phyloP scores from a whole-genome alignment of 1,140 invertebrate species.

The Mycetomoellerius zeteki region DNA sequence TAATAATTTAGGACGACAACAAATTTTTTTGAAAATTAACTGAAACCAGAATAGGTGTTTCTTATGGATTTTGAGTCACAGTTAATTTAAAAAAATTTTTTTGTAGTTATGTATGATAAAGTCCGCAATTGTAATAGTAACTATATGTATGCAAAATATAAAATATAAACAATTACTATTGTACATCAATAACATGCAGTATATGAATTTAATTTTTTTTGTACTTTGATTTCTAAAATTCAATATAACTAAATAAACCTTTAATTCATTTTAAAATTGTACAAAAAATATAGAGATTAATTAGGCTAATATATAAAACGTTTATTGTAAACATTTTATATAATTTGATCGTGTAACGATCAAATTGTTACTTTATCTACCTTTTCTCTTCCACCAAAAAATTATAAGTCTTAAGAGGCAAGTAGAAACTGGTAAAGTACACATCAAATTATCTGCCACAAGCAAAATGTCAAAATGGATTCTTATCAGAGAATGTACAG shows the following conservation, averaged over 20 bases:
- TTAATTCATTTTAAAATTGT: neutral
- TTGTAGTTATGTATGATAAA: too few relatives aligned
- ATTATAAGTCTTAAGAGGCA: neutral
- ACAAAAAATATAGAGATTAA: neutral
- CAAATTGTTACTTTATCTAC: neutral
- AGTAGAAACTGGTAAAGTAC: neutral
- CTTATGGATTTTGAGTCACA: too few relatives aligned
- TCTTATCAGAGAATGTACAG: neutral
- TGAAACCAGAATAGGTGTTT: too few relatives aligned
- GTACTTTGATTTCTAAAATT: neutral
- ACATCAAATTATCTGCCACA: constrained; percentile 31
- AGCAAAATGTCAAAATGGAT: neutral
- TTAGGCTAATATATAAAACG: too few relatives aligned
- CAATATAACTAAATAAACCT: neutral
- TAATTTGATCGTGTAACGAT: neutral
- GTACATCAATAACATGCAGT: too few relatives aligned
- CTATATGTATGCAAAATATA: too few relatives aligned
- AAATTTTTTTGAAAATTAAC: too few relatives aligned
- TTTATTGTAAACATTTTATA: too few relatives aligned
- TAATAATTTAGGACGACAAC: too few relatives aligned
- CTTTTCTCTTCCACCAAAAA: constrained; percentile 32
- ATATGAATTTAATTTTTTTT: neutral
- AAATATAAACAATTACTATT: too few relatives aligned
- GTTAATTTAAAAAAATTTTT: too few relatives aligned
- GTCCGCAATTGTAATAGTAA: too few relatives aligned